Conservation (phyloP, 2,797 vertebrate genomes). For the Cossypha dichroa region DNA sequence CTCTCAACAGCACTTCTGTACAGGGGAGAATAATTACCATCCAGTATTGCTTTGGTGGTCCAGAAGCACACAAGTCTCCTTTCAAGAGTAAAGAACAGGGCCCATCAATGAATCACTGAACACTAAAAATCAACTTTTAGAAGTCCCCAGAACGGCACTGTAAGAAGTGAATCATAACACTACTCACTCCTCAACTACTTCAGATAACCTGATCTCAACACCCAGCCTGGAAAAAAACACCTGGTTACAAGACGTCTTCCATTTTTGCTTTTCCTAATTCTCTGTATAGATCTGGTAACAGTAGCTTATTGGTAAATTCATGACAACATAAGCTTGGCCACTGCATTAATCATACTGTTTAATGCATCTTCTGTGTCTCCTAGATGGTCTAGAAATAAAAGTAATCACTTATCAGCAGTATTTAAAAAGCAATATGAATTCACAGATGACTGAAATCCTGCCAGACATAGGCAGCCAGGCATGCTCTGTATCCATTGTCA, state of each 20-base stretch:
- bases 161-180: background rate
- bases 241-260: background rate
- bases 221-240: background rate
- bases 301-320: background rate
- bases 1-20: background rate
- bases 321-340: background rate
- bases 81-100: background rate
- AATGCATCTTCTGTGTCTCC: background rate
- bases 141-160: background rate
- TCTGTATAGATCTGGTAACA: background rate
- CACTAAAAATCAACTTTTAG: background rate
- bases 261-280: background rate
- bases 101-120: background rate
- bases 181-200: background rate
- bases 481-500: constrained; percentile 29
- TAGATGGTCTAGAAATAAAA: constrained; percentile 12
- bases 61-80: background rate
- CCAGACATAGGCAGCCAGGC: background rate
- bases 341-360: background rate
- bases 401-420: background rate
- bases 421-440: constrained; percentile 43
- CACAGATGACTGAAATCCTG: background rate
- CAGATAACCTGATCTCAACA: background rate
- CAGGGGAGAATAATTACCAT: background rate
- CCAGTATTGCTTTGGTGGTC: background rate